Percentiles rank a stretch among this genome's conserved stretches.
Conservation (phyloP, 2,888 invertebrate species). For the Meandrusa payeni region DNA sequence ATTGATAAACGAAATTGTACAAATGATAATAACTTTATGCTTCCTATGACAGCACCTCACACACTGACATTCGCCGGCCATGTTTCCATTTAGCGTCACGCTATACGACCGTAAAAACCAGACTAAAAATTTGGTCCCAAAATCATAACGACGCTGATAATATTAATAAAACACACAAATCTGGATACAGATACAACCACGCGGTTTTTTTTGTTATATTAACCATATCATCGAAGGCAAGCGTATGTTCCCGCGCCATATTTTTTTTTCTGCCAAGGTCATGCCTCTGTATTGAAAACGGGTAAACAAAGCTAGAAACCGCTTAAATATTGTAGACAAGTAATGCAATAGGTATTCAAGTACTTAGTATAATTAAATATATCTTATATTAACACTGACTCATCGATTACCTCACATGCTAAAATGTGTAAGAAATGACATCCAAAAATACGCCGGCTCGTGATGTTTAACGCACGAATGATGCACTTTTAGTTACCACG, state of each 20-base stretch:
- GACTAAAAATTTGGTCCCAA: slow-evolving; percentile 55
- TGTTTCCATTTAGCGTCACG: slow-evolving; percentile 75
- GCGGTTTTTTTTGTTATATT: slow-evolving; percentile 36
- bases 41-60: slow-evolving; percentile 45
- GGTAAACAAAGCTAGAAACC: slow-evolving; percentile 69
- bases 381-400: slow-evolving; percentile 47
- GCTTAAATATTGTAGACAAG: slow-evolving; percentile 27
- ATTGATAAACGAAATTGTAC: slow-evolving; percentile 28
- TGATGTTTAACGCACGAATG: slow-evolving; percentile 30
- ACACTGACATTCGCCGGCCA: slow-evolving; percentile 72
- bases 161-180: slow-evolving; percentile 49
- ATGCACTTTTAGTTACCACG: slow-evolving; percentile 47
- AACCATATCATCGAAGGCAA: slow-evolving; percentile 50
- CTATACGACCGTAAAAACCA: slow-evolving; percentile 57
- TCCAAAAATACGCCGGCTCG: slow-evolving; percentile 73
- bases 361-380: slow-evolving; percentile 31
- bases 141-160: slow-evolving; percentile 53
- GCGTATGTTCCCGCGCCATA: slow-evolving; percentile 76
- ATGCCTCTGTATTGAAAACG: slow-evolving; percentile 69
- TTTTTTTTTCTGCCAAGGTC: slow-evolving; percentile 78
- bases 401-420: slow-evolving; percentile 66
- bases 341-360: slow-evolving; percentile 24
- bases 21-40: slow-evolving; percentile 39
- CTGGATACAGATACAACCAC: slow-evolving; percentile 32
- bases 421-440: slow-evolving; percentile 54